Base-by-base conservation (phyloP, 1,140 invertebrate species). In the Carposina sasakii region DNA sequence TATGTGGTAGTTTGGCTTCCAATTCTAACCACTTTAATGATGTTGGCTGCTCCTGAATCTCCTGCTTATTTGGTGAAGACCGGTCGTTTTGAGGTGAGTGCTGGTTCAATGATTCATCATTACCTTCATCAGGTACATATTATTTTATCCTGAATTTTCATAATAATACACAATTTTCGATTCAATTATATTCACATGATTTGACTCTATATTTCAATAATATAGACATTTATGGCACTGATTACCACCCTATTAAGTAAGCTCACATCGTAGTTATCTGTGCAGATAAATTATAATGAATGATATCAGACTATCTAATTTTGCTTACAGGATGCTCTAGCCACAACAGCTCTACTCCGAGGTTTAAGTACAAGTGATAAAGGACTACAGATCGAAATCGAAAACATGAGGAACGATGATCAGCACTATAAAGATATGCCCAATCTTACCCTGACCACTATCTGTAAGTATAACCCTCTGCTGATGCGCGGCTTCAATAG, bases 41-140 rank as follows among this genome's bases (percentile, higher is more conserved):
- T 77, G 21, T 31, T 63, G 2, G 67, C 63, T 36, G 64, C 62
- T 21, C 71, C 71, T 1, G 67, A 73, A 43, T 65, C 70, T 19
- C 74, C 71, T 12, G 57, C 71, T 0, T 77, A 53, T 48, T 41
- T 77, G 1, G 56, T 73, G 0, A 74, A 71, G 30, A 42, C 39
- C 41, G 61, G 62, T 23, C 63, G 67, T 49, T 33, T 67, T 31
- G 55, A 77, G 37, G 73, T 76, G 24, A 46, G 37, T 23, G 9
- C n/a, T 33, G 24, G 12, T 28, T 28, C 6, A 28, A 28, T 28
- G 24, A 28, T 6, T 28, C 12, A 6, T 28, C 12, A 28, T 28
- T 28, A 28, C 6, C n/a, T n/a, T n/a, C n/a, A n/a, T n/a, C n/a
- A n/a, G n/a, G n/a, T n/a, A n/a, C n/a, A n/a, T n/a, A n/a, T n/a